Evolutionary conservation across 2,888 invertebrate genomes (phyloP), one percentile per base, ranked within the genome.

Genomic region (Tachina lurida): DNA sequence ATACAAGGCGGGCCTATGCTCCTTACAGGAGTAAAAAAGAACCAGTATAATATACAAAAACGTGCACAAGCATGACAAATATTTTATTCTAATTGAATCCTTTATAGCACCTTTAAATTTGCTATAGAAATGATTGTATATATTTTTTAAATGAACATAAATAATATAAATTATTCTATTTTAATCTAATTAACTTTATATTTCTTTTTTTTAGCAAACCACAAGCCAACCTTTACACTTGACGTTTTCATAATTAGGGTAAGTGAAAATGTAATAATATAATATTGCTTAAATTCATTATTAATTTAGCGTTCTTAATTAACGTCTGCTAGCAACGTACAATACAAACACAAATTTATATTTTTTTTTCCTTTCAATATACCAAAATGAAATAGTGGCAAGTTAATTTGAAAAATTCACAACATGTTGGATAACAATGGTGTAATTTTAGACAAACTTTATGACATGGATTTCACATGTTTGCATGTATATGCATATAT

Each of bases 351-450:
- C 15, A 54, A 43, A 63, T 71, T 60, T 60, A 41, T 70, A 60
- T 49, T 31, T 4, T 2, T 31, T 58, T 68, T 73, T 43, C 41
- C 17, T 60, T 67, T 79, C 39, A 80, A 77, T 63, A 58, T 39
- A 43, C 17, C 67, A 56, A 68, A 84, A 62, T 47, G 41, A 84
- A 84, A 68, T 74, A 77, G 58, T 56, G 58, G 68, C 63, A 77
- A 81, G 74, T 75, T 82, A 82, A 82, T 85, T 79, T 78, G 58
- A 71, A 75, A 79, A 75, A 65, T 82, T 68, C 75, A 62, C 82
- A 70, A 78, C 74, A 78, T 78, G 68, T 70, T 78, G 63, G 43
- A 74, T 71, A 70, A 82, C 63, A 81, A 68, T 47, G 56, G 73
- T 39, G 58, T 81, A 73, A 49, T 77, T 77, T 70, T 68, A 73